Evolutionary conservation across 2,797 vertebrate species (phyloP).

Genomic region (Alca torda): DNA sequence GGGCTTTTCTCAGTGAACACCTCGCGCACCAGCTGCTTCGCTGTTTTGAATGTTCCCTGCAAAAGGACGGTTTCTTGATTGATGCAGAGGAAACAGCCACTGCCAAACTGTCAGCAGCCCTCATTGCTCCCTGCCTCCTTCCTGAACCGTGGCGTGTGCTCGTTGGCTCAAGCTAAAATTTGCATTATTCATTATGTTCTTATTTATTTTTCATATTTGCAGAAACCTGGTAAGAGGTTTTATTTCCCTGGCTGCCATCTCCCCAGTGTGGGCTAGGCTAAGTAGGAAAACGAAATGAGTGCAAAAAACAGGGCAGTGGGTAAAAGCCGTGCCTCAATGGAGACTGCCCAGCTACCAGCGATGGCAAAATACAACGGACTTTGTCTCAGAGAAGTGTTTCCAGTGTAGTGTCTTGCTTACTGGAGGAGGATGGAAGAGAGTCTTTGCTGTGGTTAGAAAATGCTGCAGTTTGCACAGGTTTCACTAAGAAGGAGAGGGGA

Average conservation of each 20-base stretch:
- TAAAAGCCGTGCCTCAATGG: neutral
- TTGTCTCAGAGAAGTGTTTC: neutral
- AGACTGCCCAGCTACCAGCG: no score
- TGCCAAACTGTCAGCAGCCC: neutral
- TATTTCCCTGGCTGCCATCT: neutral
- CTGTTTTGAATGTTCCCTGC: neutral
- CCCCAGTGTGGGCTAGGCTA: neutral
- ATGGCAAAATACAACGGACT: neutral
- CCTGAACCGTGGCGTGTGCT: neutral
- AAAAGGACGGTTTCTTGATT: neutral
- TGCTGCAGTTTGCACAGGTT: neutral
- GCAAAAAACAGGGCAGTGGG: neutral
- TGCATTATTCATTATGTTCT: neutral
- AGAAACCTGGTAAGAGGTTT: neutral
- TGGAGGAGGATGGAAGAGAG: neutral
- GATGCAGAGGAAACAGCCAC: neutral
- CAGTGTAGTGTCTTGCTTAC: accelerated
- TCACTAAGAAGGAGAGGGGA: neutral
- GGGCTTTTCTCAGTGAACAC: neutral
- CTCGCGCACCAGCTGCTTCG: neutral
- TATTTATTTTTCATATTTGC: neutral
- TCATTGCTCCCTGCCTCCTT: neutral
- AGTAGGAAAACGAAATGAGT: neutral
- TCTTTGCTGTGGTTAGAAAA: neutral
- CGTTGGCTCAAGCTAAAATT: neutral